These are phyloP conservation scores for Turnix velox DNA, from an alignment of 2,113 vertebrate species.

Conservation along the genomic window DNA sequence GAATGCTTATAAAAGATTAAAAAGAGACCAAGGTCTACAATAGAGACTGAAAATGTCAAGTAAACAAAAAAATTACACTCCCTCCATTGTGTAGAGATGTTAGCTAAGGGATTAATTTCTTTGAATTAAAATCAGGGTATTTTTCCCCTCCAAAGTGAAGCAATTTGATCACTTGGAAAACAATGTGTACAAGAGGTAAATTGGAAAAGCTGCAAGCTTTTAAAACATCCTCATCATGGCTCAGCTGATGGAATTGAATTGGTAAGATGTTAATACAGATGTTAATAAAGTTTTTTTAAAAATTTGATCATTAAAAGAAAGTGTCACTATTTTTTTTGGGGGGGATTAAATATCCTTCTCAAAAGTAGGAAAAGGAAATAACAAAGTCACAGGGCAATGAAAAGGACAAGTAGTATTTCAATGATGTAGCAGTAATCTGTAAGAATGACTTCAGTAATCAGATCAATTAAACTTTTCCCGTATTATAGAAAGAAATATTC, in stretches of 20 bases:
- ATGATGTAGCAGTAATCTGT: not conserved
- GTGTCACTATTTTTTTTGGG: not conserved
- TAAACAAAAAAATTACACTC: not conserved
- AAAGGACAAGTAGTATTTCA: not conserved
- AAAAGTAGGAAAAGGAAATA: not conserved
- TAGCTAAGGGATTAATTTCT: not conserved
- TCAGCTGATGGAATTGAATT: not conserved
- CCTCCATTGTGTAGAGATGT: not conserved
- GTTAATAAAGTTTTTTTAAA: not conserved
- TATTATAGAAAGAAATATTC: accelerated
- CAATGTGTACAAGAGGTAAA: not conserved
- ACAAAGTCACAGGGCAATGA: not conserved
- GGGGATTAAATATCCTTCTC: not conserved
- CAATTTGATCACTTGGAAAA: not conserved
- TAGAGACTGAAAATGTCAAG: not conserved
- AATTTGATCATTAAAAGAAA: not conserved
- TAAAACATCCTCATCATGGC: not conserved
- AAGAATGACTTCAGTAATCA: accelerated
- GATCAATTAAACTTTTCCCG: not conserved
- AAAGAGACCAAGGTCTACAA: not conserved
- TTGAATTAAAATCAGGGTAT: not conserved
- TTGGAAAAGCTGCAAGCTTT: not conserved
- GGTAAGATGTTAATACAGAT: not conserved
- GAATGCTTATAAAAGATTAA: not conserved
- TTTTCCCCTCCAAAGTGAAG: not conserved